These are phyloP conservation scores for Daubentonia madagascariensis DNA, from an alignment of 2,113 vertebrate species.

Conservation along the genomic window DNA sequence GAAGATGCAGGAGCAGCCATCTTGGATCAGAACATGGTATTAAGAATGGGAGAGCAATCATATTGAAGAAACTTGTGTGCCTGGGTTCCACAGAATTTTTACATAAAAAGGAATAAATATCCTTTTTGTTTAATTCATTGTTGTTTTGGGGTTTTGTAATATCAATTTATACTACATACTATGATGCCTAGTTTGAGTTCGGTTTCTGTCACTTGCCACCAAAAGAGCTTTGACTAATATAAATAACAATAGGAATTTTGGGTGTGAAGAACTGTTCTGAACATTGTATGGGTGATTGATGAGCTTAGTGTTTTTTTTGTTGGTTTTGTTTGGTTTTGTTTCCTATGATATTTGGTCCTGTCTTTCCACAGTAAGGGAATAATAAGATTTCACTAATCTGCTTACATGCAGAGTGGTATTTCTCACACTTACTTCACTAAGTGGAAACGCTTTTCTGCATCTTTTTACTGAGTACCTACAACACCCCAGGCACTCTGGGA, in stretches of 20 bases:
- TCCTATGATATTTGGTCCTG: neutral
- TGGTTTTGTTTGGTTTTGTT: neutral
- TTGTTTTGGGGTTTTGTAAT: neutral
- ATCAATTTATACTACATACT: neutral
- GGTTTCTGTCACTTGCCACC: neutral
- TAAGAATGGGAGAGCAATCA: neutral
- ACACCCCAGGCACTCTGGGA: neutral
- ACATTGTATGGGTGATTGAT: neutral
- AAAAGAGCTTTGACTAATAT: neutral
- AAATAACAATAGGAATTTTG: neutral
- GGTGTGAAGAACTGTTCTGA: neutral
- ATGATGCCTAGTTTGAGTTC: neutral
- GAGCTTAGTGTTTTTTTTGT: neutral
- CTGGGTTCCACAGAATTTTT: neutral
- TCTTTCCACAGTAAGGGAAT: neutral
- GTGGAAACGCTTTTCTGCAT: neutral
- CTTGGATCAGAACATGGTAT: neutral
- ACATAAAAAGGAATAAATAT: neutral
- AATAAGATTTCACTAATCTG: neutral
- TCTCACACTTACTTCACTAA: neutral
- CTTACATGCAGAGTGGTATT: neutral
- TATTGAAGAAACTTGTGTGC: neutral
- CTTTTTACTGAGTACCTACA: neutral
- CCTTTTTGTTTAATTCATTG: neutral
- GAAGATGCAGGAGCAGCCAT: neutral